phyloP scores from a whole-genome alignment of 53 echinoderm and acorn worm genomes.

The Echinarachnius parma region DNA sequence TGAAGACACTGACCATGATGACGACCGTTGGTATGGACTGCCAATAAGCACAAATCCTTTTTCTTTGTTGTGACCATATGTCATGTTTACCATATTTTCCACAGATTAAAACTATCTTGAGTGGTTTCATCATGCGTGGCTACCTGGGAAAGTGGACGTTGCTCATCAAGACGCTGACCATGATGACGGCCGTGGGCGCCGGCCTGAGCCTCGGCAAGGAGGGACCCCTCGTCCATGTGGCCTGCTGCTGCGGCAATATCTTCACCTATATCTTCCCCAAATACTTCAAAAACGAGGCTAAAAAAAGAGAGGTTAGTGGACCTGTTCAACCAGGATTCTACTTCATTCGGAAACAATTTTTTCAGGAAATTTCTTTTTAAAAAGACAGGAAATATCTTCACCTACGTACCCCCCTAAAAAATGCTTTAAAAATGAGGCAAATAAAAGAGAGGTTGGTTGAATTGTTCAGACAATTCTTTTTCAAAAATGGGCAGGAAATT shows the following conservation, averaged over 20 bases:
- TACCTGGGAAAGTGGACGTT: constrained; percentile 97
- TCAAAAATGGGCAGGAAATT: too few species aligned
- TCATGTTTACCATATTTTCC: neutral
- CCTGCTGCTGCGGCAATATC: constrained; percentile 98
- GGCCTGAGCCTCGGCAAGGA: constrained; percentile 99
- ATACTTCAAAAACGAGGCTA: constrained; percentile 91
- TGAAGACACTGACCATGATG: constrained; percentile 80
- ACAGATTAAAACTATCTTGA: constrained; percentile 97
- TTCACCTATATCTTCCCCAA: constrained; percentile 88
- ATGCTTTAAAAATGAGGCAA: too few species aligned
- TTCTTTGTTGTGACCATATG: neutral
- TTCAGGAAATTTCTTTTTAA: neutral
- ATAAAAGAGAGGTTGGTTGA: too few species aligned
- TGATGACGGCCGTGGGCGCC: constrained; percentile 92
- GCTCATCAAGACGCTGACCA: constrained; percentile 91
- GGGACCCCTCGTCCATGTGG: constrained; percentile 96
- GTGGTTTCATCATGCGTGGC: constrained; percentile 97
- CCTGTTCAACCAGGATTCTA: too few species aligned
- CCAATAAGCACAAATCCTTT: neutral
- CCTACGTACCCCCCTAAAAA: too few species aligned
- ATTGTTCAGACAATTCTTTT: too few species aligned
- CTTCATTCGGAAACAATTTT: too few species aligned
- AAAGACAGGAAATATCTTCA: too few species aligned
- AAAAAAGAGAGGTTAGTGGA: constrained; percentile 94
- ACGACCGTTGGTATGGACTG: constrained; percentile 25